Evolutionary conservation across 2,113 vertebrate genomes (phyloP), one percentile per base, ranked within the genome.

Genomic region (Myocastor coypus): DNA sequence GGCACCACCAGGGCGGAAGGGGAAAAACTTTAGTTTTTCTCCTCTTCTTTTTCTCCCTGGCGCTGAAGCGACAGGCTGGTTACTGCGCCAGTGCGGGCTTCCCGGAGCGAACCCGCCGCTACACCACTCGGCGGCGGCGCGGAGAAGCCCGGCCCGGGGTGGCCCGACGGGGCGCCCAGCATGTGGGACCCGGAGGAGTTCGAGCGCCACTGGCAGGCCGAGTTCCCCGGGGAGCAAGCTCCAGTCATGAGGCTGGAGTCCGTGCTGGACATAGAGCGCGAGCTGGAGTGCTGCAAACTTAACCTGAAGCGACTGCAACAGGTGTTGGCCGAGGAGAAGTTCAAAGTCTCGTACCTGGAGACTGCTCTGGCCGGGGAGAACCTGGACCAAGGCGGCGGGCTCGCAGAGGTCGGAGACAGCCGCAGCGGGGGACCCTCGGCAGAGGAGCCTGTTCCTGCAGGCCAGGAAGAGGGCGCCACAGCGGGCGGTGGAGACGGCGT

Each of bases 141-240:
- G 98, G 98, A 98, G 98, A 98, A 92, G 98, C 57, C 97, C 98
- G 94, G 97, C 98, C 92, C 97, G 3, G 26, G 83, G 37, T 19
- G 32, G 98, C 99, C 94, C 98, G 98, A 98, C 98, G 94, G 97
- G 98, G 98, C 83, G 69, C 75, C 46, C 24, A 26, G 86, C 37
- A 99, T 99, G 99, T 99, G 99, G 99, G 99, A 99, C 59, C 99
- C 99, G 52, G 98, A 97, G 94, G 99, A 99, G 96, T 99, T 99
- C 5, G 99, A 98, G 34, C 99, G 98, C 96, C 99, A 99, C 96
- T 99, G 99, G 99, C 98, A 94, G 96, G 99, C 98, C 81, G 99
- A 99, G 96, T 99, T 99, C 94, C 99, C 99, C 3, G 99, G 99
- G 73, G 99, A 98, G 17, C 98, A 98, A 71, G 98, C 98, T 0